Base-by-base conservation (phyloP, 2,888 invertebrate species). In the Amphiduros pacificus region DNA sequence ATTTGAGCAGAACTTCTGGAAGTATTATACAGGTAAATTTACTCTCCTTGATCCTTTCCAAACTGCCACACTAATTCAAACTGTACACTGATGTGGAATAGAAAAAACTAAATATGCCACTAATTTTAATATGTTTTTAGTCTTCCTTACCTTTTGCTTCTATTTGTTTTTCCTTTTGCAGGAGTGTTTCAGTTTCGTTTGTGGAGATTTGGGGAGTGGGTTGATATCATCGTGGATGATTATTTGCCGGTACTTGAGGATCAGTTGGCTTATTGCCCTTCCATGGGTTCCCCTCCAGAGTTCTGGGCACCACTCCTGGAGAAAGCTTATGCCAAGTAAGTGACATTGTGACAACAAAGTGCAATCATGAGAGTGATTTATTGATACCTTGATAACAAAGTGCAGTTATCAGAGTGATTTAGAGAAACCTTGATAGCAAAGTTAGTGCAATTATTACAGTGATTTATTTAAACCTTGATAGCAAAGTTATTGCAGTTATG, bases 11-110 rank as follows among this genome's bases (percentile, higher is more conserved):
- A 89, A 89, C 74, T 97, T 98, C 78, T 68, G 89, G 40, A 75
- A 75, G 17, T 91, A 93, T 72, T 98, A 98, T 78, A 92, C 94
- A 17, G 98, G 97, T 66, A 89, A 93, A 66, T 40, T 4, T 22
- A 5, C 3, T 5, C 9, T 2, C 41, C 11, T 41, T 41, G 3
- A 41, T 22, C 41, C 41, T 41, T 41, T 41, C n/a, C n/a, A 2
- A 22, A 22, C 41, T 9, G 41, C 41, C 11, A 36, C 9, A 14
- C 11, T 36, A 14, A 14, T 36, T 36, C n/a, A n/a, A n/a, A n/a
- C n/a, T n/a, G n/a, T n/a, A 36, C 36, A 36, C 17, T 14, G 9
- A 36, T 9, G 36, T 36, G 36, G 17, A 14, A 36, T 36, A 36
- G n/a, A 14, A 14, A 49, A 49, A 11, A 49, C 17, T 11, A 49